Conservation (phyloP, 2,888 invertebrate genomes). For the Agapostemon virescens region DNA sequence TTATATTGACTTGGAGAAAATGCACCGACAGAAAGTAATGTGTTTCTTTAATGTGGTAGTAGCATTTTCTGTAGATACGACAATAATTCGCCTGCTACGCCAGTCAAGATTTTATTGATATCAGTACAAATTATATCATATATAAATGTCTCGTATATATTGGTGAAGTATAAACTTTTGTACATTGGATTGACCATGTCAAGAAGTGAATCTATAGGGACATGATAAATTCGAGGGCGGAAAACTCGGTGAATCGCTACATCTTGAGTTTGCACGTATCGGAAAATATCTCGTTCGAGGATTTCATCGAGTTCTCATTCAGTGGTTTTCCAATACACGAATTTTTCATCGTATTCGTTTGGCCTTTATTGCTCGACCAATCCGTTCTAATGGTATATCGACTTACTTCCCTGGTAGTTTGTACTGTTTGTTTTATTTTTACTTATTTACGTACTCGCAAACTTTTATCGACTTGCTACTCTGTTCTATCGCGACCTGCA, state of each 20-base stretch:
- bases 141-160: too few relatives aligned
- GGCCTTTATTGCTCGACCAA: constrained; percentile 17
- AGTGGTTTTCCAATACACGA: constrained; percentile 20
- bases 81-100: too few relatives aligned
- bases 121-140: too few relatives aligned
- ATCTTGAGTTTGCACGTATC: constrained; percentile 10
- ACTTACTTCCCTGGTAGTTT: constrained; percentile 1
- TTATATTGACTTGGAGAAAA: too few relatives aligned
- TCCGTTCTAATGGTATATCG: constrained; percentile 12
- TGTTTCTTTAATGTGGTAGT: too few relatives aligned
- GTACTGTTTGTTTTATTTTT: not conserved
- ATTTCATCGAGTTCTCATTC: not conserved
- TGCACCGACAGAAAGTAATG: too few relatives aligned
- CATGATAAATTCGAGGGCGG: not conserved
- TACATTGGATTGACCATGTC: not conserved
- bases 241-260: not conserved
- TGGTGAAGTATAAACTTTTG: not conserved
- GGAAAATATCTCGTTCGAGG: constrained; percentile 2
- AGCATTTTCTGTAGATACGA: too few relatives aligned
- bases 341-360: constrained; percentile 9
- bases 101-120: too few relatives aligned
- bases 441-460: not conserved
- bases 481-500: too few relatives aligned
- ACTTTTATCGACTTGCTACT: not conserved
- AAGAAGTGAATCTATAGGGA: not conserved